Evolutionary conservation across 2,888 invertebrate species (phyloP).

Genomic region (Athalia cordata): DNA sequence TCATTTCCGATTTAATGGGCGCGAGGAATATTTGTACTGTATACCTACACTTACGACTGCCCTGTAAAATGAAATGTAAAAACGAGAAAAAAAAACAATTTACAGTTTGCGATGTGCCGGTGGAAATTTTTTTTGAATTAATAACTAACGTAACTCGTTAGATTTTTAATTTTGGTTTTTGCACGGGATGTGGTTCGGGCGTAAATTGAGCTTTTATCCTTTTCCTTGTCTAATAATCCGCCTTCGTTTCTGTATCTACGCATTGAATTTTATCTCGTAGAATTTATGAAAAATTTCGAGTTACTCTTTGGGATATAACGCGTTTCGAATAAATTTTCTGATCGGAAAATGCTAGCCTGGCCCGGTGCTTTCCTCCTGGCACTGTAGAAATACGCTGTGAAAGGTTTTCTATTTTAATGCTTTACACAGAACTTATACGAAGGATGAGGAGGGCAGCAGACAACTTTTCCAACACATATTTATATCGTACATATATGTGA

Average conservation of each 20-base stretch:
- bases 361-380: no score
- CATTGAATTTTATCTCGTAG: background rate
- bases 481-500: no score
- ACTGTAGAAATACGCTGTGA: conserved; percentile 7
- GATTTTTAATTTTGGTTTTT: background rate
- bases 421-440: background rate
- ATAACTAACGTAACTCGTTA: background rate
- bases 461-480: conserved; percentile 4
- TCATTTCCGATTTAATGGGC: conserved; percentile 19
- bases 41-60: no score
- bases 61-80: no score
- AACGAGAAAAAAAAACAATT: no score
- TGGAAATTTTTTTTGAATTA: no score
- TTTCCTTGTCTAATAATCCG: background rate
- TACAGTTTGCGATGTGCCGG: no score
- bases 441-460: background rate
- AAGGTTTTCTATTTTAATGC: conserved; percentile 33
- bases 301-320: background rate
- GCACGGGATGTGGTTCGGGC: no score
- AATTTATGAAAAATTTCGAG: conserved; percentile 7
- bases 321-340: conserved; percentile 12
- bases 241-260: conserved; percentile 4
- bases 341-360: background rate
- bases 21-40: no score
- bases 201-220: no score